Conservation (phyloP, 2,888 invertebrate species). For the Idaea dimidiata region DNA sequence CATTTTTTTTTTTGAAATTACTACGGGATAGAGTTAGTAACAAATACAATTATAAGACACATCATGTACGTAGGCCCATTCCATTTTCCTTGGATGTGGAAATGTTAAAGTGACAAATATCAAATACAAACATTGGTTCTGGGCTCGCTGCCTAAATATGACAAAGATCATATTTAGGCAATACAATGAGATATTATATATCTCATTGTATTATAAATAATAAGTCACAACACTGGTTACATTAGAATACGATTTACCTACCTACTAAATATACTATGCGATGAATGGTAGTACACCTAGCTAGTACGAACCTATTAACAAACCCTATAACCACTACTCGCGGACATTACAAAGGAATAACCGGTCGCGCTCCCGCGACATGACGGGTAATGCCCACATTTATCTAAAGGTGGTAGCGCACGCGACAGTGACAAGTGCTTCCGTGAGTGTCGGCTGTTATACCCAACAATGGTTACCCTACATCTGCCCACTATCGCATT, state of each 20-base stretch:
- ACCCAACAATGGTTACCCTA: conserved; percentile 65
- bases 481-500: conserved; percentile 63
- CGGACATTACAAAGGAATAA: conserved; percentile 19
- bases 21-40: too few species aligned
- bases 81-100: too few species aligned
- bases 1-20: too few species aligned
- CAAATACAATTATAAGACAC: too few species aligned
- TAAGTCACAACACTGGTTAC: not conserved
- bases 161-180: too few species aligned
- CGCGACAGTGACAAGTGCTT: conserved; percentile 73
- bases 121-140: too few species aligned
- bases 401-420: conserved; percentile 53
- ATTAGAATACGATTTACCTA: not conserved
- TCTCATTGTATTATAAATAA: too few species aligned
- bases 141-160: too few species aligned
- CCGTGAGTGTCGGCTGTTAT: conserved; percentile 69
- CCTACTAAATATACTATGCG: not conserved
- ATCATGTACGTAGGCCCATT: too few species aligned
- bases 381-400: conserved; percentile 49
- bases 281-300: too few species aligned
- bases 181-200: too few species aligned
- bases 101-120: too few species aligned
- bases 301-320: not conserved
- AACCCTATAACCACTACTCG: not conserved
- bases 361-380: conserved; percentile 35